Base-by-base conservation (phyloP, 2,888 invertebrate genomes). In the Parnassius glacialis region DNA sequence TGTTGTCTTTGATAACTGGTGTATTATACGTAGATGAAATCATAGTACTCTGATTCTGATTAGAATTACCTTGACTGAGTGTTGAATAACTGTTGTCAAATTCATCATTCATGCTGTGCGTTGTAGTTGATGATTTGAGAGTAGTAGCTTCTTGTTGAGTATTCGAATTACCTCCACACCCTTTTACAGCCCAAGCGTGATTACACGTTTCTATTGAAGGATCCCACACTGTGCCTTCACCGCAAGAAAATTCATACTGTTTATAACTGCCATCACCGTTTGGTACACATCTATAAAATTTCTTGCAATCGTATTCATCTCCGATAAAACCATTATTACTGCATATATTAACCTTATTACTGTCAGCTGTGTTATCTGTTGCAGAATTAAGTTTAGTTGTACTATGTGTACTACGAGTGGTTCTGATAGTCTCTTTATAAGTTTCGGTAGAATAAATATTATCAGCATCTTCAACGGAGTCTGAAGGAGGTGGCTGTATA, bases 281-380 rank as follows among this genome's bases (percentile, higher is more conserved):
- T 56, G 91, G 87, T 16, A 96, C 95, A 81, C 96, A 96, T 68
- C 96, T 92, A 76, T 95, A 95, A 85, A 96, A 96, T 77, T 94
- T 95, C 64, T 92, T 93, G 74, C 96, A 96, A 74, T 96, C 92
- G 53, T 84, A 84, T 50, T 92, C 88, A 80, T 96, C 94, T n/a
- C 94, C 93, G 74, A 94, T 92, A 79, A 95, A 96, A 58, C 95
- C 95, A 77, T 94, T 94, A 69, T 80, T 77, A 16, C 76, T 81
- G 71, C 94, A 94, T 16, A 57, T 16, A 61, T 67, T 69, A 50
- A 45, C 47, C 42, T 53, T 45, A 55, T 59, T 47, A n/a, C 47
- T 42, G 51, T 25, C 20, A 41, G 54, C 57, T 47, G 59, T 60
- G 45, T 53, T 51, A 55, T 55, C 59, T 45, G 16, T 51, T 7